Percentiles rank a stretch among this genome's conserved stretches.
Evolutionary conservation across 2,113 vertebrate genomes (phyloP).

Genomic region (Malaclemys terrapin): DNA sequence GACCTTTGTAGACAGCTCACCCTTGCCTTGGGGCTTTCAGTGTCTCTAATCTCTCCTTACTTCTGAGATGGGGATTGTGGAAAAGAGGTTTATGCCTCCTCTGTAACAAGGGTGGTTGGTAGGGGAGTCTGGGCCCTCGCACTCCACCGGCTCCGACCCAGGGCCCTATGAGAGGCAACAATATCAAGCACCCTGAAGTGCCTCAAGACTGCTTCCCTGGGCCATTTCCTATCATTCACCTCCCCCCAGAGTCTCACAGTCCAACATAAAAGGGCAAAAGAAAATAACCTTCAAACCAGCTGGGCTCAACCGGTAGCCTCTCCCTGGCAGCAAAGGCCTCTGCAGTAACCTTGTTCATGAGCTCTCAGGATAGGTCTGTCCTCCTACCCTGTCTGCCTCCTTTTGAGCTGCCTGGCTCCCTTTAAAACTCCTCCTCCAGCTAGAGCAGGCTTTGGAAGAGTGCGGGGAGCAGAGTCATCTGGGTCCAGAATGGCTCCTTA

Average conservation of each 20-base stretch:
- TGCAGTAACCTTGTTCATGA: not conserved
- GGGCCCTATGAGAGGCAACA: not conserved
- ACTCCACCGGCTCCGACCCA: not conserved
- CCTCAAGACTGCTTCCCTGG: not conserved
- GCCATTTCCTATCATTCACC: not conserved
- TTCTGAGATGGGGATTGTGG: not conserved
- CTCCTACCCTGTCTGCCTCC: not conserved
- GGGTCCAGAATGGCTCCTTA: not conserved
- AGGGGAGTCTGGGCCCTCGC: not conserved
- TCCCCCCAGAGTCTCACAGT: not conserved
- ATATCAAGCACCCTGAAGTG: not conserved
- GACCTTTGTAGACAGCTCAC: not conserved
- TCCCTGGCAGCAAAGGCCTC: not conserved
- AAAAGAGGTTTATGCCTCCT: not conserved
- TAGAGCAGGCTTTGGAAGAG: not conserved
- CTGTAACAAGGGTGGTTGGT: not conserved
- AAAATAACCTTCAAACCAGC: not conserved
- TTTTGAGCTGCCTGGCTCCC: not conserved
- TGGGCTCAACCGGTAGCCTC: not conserved
- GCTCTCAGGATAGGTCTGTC: not conserved
- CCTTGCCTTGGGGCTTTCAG: not conserved
- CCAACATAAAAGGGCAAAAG: not conserved
- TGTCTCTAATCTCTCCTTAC: not conserved
- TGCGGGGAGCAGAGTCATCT: not conserved
- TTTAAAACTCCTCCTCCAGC: not conserved